Percentiles rank a stretch among this genome's conserved stretches.
Evolutionary conservation across 2,888 invertebrate genomes (phyloP).

Genomic region (Tethea ocularis): DNA sequence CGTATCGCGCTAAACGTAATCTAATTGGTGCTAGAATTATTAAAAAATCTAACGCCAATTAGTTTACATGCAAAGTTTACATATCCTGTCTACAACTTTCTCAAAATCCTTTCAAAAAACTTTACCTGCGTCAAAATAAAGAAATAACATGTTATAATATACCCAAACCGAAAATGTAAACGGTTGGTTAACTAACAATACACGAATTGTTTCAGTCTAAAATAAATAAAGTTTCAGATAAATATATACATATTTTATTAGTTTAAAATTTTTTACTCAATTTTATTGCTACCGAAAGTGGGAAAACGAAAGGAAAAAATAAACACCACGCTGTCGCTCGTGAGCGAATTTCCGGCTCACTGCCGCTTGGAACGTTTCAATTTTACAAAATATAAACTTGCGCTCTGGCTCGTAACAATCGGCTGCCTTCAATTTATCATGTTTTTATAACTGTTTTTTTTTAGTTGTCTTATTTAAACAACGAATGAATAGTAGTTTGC

Average conservation of each 20-base stretch:
- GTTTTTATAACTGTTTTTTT: not conserved
- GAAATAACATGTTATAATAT: not conserved
- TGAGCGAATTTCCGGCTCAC: constrained; percentile 67
- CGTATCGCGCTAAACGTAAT: constrained; percentile 53
- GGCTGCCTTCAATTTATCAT: constrained; percentile 42
- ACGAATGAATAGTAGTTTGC: not conserved
- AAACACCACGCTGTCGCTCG: constrained; percentile 56
- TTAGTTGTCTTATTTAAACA: not conserved
- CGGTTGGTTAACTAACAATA: not conserved
- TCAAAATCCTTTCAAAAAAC: too few species aligned
- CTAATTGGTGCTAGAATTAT: constrained; percentile 59
- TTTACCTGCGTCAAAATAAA: not conserved
- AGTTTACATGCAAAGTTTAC: too few species aligned
- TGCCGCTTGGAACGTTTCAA: constrained; percentile 66
- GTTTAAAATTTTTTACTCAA: constrained; percentile 41
- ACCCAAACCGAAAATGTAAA: not conserved
- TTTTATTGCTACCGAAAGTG: constrained; percentile 63
- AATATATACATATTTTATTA: constrained; percentile 38
- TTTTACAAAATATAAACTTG: constrained; percentile 66
- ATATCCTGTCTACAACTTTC: too few species aligned
- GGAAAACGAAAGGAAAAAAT: constrained; percentile 59
- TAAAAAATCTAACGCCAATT: constrained; percentile 26
- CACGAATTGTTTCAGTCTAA: constrained; percentile 13
- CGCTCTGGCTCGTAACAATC: constrained; percentile 48
- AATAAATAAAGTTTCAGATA: constrained; percentile 12